Evolutionary conservation across 2,113 vertebrate species (phyloP).

Genomic region (Amphilophus citrinellus): DNA sequence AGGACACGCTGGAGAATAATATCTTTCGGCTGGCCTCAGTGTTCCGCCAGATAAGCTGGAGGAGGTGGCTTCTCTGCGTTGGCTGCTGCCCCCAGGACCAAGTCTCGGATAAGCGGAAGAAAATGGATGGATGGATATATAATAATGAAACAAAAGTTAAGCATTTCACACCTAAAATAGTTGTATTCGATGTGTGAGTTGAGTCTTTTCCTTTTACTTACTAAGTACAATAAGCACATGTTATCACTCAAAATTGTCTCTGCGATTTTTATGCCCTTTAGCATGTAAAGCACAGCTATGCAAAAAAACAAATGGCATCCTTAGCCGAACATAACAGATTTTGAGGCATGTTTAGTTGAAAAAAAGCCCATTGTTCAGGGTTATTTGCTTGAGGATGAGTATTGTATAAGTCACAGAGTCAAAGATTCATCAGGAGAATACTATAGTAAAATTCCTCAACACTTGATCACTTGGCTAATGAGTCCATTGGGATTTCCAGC

Average conservation of each 20-base stretch:
- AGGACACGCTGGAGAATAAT: too few species aligned
- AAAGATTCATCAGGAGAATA: background rate
- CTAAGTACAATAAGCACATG: background rate
- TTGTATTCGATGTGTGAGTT: background rate
- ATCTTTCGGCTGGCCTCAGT: too few species aligned
- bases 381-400: background rate
- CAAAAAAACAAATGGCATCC: background rate
- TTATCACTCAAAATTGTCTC: background rate
- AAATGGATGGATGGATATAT: too few species aligned
- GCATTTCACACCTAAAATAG: background rate
- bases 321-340: background rate
- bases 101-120: too few species aligned
- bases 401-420: background rate
- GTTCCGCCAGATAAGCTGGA: too few species aligned
- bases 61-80: too few species aligned
- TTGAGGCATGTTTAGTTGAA: background rate
- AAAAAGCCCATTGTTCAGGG: background rate
- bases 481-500: background rate
- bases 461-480: slow-evolving; percentile 28
- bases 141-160: background rate
- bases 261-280: background rate
- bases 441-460: background rate
- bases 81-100: too few species aligned
- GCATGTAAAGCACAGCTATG: background rate
- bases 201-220: background rate